These are phyloP conservation scores for Syngnathoides biaculeatus DNA, from an alignment of 2,113 vertebrate genomes.

Conservation along the genomic window DNA sequence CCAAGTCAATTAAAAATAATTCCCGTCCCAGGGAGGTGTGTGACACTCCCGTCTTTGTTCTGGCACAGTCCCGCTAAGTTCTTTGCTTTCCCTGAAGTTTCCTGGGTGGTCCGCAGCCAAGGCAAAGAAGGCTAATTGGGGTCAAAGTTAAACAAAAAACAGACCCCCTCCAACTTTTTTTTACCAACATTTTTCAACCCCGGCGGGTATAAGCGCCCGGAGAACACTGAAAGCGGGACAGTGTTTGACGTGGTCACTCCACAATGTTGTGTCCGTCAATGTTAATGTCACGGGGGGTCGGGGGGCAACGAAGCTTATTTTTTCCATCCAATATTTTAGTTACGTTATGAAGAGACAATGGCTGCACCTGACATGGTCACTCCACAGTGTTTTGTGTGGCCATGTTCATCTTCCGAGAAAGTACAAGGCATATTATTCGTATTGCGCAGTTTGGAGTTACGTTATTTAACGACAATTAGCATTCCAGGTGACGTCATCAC, in stretches of 20 bases:
- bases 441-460: too few species aligned
- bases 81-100: not conserved
- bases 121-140: not conserved
- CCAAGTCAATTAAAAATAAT: slow-evolving; percentile 13
- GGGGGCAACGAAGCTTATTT: too few species aligned
- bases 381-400: not conserved
- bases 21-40: slow-evolving; percentile 33
- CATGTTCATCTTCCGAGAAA: not conserved
- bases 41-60: slow-evolving; percentile 28
- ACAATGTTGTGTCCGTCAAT: too few species aligned
- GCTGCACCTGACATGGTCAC: not conserved
- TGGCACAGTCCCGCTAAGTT: not conserved
- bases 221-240: not conserved
- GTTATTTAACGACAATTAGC: too few species aligned
- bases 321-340: too few species aligned
- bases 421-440: too few species aligned
- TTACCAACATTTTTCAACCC: slow-evolving; percentile 26
- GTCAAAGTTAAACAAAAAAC: slow-evolving; percentile 29
- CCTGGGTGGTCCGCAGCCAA: slow-evolving; percentile 51
- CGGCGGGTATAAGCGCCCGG: not conserved
- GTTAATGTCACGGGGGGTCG: too few species aligned
- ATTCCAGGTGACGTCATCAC: too few species aligned
- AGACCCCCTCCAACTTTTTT: slow-evolving; percentile 25
- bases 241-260: too few species aligned
- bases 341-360: too few species aligned